Conservation (phyloP, 2,888 invertebrate species). For the Epicampocera succincta region DNA sequence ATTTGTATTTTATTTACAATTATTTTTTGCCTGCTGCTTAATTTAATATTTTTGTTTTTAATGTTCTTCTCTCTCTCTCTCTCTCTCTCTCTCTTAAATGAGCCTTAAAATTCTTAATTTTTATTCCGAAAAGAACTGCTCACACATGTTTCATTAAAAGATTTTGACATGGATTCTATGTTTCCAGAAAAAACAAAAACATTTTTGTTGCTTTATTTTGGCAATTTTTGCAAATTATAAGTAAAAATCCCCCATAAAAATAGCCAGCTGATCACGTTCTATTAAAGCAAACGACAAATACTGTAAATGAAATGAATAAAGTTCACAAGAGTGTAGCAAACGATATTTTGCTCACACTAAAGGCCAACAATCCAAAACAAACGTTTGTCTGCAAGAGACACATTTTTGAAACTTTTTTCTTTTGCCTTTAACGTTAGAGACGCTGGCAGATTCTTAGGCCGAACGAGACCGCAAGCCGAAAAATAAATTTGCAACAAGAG, state of each 20-base stretch:
- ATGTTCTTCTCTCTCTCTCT: background rate
- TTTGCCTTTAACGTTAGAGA: conserved; percentile 20
- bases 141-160: conserved; percentile 31
- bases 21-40: conserved; percentile 20
- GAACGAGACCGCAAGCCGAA: conserved; percentile 19
- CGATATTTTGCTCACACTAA: conserved; percentile 34
- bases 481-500: conserved; percentile 10
- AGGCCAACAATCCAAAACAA: conserved; percentile 41
- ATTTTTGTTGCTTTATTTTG: conserved; percentile 23
- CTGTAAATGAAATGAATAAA: background rate
- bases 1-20: conserved; percentile 24
- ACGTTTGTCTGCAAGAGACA: conserved; percentile 38
- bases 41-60: conserved; percentile 1
- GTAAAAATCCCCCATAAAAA: conserved; percentile 17
- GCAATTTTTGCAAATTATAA: conserved; percentile 38
- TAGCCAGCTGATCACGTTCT: conserved; percentile 43
- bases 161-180: conserved; percentile 51
- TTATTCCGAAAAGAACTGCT: background rate
- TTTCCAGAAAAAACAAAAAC: background rate
- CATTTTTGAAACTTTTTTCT: background rate
- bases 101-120: background rate
- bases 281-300: conserved; percentile 31
- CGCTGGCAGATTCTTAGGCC: background rate
- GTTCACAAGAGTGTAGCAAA: background rate
- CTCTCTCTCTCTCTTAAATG: background rate